Evolutionary conservation across 37 sponge, comb jelly and placozoan genomes (phyloP), one percentile per base, ranked within the genome.

Genomic region (Oopsacas minuta): DNA sequence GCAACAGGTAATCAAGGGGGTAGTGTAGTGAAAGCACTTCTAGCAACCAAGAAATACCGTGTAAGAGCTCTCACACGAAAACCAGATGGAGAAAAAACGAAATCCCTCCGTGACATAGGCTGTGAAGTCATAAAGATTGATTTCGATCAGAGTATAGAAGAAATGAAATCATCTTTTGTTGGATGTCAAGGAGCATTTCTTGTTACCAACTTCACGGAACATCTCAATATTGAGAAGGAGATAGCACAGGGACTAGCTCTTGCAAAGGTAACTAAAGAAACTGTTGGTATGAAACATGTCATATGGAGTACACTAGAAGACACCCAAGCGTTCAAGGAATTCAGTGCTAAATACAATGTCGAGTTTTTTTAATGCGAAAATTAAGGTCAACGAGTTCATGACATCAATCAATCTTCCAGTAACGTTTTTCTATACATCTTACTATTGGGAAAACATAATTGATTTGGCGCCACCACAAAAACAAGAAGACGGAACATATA

Each of bases 201-300:
- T 42, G 92, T 92, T 37, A 91, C 92, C 32, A 86, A 91, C 82
- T 91, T 37, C 37, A 87, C 86, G 87, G 89, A 49, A 25, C 37
- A 86, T 38, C 23, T 86, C 28, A 42, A 15, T 42, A 15, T 15
- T 42, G 49, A 42, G 15, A 42, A 15, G 15, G 49, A 42, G 49
- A 17, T 20, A 8, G 81, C 83, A n/a, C 91, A 91, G 69, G 92
- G 88, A 0, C 89, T 89, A 53, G 82, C 88, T 37, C 86, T 86
- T 5, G 90, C 87, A 0, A 90, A 89, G 38, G 86, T 53, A 0
- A 87, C 86, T 81, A 84, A 87, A 82, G 52, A 85, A 38, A n/a
- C n/a, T n/a, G 83, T 23, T 39, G 92, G 92, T 37, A 88, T 91
- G 49, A 82, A 89, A 51, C 92, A 91, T 35, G 32, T 91, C 0